Conservation (phyloP, 2,113 vertebrate genomes). For the Pteropus alecto region DNA sequence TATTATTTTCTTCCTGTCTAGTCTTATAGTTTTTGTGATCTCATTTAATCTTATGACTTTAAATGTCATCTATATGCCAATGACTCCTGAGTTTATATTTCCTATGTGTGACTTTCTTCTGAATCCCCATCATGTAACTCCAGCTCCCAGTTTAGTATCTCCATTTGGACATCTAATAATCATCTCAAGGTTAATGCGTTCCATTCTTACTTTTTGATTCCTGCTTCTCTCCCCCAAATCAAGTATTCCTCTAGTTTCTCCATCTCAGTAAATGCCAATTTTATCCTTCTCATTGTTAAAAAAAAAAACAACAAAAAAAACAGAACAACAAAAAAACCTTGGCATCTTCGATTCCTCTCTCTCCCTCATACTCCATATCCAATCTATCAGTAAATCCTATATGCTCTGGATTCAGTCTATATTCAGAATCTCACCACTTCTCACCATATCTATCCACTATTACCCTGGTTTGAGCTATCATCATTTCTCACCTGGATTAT, state of each 20-base stretch:
- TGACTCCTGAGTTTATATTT: background rate
- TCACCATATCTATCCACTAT: background rate
- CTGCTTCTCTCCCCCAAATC: background rate
- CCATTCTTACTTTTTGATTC: background rate
- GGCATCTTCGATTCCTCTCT: background rate
- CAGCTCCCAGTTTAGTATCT: background rate
- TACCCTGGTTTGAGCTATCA: background rate
- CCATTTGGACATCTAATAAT: background rate
- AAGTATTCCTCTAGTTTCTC: background rate
- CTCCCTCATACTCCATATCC: background rate
- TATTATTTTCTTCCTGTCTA: background rate
- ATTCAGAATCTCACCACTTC: background rate
- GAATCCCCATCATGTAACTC: background rate
- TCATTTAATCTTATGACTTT: background rate
- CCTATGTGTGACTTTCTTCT: background rate
- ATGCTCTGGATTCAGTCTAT: background rate
- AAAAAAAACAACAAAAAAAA: background rate
- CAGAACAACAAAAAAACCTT: no score
- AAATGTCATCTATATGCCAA: background rate
- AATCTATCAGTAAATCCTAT: background rate
- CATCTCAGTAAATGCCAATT: background rate
- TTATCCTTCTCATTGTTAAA: background rate
- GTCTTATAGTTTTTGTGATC: background rate
- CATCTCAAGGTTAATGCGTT: background rate
- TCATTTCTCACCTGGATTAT: background rate